Conservation (phyloP, 2,888 invertebrate genomes). For the Azorinus chamasolen region DNA sequence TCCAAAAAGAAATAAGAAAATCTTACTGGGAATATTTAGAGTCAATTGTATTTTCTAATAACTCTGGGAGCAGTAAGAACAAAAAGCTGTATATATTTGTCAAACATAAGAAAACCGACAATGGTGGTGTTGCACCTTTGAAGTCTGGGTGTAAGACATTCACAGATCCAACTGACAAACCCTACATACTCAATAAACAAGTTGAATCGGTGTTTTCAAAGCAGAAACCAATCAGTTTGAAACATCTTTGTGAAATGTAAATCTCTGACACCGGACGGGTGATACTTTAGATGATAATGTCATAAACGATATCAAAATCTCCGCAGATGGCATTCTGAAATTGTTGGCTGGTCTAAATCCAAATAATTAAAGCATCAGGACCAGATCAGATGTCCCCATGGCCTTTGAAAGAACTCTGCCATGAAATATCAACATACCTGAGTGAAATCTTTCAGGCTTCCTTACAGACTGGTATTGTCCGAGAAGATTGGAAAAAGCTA, state of each 20-base stretch:
- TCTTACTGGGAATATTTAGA: conserved; percentile 26
- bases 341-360: too few species aligned
- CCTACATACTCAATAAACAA: conserved; percentile 20
- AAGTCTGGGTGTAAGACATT: not conserved
- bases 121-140: conserved; percentile 6
- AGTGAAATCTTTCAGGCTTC: not conserved
- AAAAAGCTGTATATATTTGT: conserved; percentile 26
- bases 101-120: conserved; percentile 21
- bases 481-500: not conserved
- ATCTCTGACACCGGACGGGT: too few species aligned
- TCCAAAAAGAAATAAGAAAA: conserved; percentile 25
- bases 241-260: not conserved
- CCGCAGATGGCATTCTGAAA: too few species aligned
- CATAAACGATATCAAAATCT: too few species aligned
- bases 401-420: too few species aligned
- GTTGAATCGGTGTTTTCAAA: conserved; percentile 23
- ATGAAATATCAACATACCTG: not conserved
- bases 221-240: not conserved
- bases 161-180: conserved; percentile 11
- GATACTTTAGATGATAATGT: too few species aligned
- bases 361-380: too few species aligned
- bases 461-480: too few species aligned
- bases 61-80: not conserved
- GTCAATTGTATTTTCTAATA: conserved; percentile 13
- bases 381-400: not conserved